Conservation (phyloP, 2,113 vertebrate genomes). For the Saccopteryx leptura region DNA sequence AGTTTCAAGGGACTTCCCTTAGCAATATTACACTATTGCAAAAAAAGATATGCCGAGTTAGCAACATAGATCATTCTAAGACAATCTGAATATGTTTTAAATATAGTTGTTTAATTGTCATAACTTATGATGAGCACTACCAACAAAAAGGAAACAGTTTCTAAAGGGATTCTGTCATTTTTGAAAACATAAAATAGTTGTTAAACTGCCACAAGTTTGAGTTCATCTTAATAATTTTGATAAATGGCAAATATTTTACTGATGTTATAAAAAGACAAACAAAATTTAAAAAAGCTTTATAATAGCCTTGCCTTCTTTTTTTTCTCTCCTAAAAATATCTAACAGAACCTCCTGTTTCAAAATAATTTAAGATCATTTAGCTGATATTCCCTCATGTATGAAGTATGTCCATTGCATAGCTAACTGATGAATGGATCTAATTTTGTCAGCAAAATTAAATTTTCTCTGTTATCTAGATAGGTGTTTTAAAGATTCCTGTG, state of each 20-base stretch:
- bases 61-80: neutral
- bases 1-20: neutral
- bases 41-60: neutral
- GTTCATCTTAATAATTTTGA: constrained; percentile 93
- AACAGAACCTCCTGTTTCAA: constrained; percentile 81
- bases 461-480: constrained; percentile 81
- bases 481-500: constrained; percentile 83
- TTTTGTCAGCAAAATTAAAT: constrained; percentile 89
- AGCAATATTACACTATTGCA: neutral
- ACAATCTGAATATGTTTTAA: constrained; percentile 72
- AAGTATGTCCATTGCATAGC: constrained; percentile 80
- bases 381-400: constrained; percentile 74
- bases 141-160: constrained; percentile 90
- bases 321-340: constrained; percentile 79
- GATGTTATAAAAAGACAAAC: constrained; percentile 80
- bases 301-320: constrained; percentile 77
- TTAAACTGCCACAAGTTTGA: constrained; percentile 91
- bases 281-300: constrained; percentile 86
- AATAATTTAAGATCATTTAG: constrained; percentile 87
- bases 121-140: constrained; percentile 88
- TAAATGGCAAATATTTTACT: constrained; percentile 87
- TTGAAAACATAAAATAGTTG: constrained; percentile 91
- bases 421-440: constrained; percentile 87
- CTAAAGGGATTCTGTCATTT: constrained; percentile 90
- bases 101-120: constrained; percentile 84